Percentiles rank a stretch among this genome's conserved stretches.
phyloP scores from a whole-genome alignment of 2,888 invertebrate genomes.

The Clanis bilineata region DNA sequence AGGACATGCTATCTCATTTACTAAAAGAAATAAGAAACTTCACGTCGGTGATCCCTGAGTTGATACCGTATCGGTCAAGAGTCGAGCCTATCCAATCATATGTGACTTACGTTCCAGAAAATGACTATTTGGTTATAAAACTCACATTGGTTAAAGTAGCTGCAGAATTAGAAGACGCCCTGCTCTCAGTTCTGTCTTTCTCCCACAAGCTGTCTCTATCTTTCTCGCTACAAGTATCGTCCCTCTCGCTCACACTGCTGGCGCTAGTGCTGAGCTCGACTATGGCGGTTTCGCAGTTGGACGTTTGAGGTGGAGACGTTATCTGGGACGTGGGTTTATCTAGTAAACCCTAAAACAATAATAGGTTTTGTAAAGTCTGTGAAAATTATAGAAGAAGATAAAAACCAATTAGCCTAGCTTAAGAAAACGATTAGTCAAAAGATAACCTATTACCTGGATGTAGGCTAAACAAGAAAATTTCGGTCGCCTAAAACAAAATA shows the following conservation, averaged over 20 bases:
- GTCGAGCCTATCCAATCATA: too few species aligned
- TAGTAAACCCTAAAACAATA: not conserved
- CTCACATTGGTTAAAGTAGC: constrained; percentile 85
- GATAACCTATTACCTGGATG: too few species aligned
- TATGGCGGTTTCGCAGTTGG: constrained; percentile 57
- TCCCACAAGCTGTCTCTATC: constrained; percentile 74
- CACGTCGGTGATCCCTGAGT: too few species aligned
- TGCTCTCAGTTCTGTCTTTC: constrained; percentile 67
- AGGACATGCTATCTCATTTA: not conserved
- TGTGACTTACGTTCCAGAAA: not conserved
- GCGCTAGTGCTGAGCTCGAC: constrained; percentile 67
- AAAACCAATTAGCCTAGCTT: too few species aligned
- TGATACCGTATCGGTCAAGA: too few species aligned
- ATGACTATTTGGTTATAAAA: not conserved
- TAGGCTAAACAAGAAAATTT: too few species aligned
- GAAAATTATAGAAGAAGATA: not conserved
- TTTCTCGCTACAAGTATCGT: constrained; percentile 66
- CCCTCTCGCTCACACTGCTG: constrained; percentile 67
- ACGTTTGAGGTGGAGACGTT: constrained; percentile 51
- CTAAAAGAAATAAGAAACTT: too few species aligned
- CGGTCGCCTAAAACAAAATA: too few species aligned
- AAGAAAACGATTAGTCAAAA: too few species aligned
- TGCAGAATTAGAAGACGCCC: constrained; percentile 76
- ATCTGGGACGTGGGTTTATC: constrained; percentile 30
- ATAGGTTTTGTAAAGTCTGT: not conserved